Conservation (phyloP, 2,113 vertebrate species). For the Progne subis region DNA sequence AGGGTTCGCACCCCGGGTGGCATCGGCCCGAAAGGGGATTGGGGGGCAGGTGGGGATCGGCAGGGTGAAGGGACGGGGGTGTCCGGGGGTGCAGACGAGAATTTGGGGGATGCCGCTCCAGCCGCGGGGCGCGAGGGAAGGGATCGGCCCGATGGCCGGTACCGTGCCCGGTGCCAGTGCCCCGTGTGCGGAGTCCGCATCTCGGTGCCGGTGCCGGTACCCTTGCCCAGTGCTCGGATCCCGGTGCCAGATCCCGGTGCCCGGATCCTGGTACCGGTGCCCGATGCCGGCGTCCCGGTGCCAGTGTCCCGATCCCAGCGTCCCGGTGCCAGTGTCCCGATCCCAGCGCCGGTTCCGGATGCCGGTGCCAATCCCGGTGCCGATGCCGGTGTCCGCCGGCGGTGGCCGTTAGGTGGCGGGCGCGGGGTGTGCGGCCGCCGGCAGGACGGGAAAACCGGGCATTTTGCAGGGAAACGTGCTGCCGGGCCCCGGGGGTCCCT, state of each 20-base stretch:
- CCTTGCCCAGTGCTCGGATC: background rate
- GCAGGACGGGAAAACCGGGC: background rate
- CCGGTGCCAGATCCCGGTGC: no score
- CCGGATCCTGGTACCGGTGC: background rate
- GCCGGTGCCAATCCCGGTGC: no score
- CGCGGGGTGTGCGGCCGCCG: background rate
- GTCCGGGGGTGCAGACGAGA: background rate
- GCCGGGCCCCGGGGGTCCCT: background rate
- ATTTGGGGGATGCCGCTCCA: background rate
- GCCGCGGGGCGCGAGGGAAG: no score
- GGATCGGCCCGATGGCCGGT: background rate
- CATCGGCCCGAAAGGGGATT: background rate
- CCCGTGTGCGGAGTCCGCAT: background rate
- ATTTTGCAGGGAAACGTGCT: background rate
- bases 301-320: background rate
- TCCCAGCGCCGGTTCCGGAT: no score
- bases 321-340: background rate
- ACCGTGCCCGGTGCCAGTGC: background rate
- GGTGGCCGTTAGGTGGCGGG: slow-evolving; percentile 30
- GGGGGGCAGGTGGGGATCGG: background rate
- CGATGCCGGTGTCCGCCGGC: background rate
- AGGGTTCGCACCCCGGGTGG: background rate
- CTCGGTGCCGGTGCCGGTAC: background rate
- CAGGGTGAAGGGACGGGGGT: background rate
- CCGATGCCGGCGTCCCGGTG: background rate